Evolutionary conservation across 2,888 invertebrate genomes (phyloP).

Genomic region (Malacosoma neustria): DNA sequence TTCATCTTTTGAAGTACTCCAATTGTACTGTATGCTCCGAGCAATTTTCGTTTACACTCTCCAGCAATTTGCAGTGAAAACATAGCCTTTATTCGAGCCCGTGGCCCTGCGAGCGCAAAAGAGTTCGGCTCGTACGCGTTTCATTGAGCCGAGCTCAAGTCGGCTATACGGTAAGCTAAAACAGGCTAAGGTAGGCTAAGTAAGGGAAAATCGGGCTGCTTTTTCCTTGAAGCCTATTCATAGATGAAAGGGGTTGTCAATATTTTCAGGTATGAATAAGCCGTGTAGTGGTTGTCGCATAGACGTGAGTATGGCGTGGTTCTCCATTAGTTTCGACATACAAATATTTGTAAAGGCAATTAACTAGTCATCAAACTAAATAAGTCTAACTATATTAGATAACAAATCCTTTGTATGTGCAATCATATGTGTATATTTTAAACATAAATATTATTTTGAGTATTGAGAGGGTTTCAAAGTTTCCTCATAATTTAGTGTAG

Average conservation of each 20-base stretch:
- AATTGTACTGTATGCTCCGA: constrained; percentile 1
- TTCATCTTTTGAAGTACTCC: not conserved
- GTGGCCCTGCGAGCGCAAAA: constrained; percentile 35
- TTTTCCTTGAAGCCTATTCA: constrained; percentile 55
- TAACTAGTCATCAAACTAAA: too few species aligned
- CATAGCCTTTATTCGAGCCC: constrained; percentile 21
- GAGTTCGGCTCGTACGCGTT: constrained; percentile 49
- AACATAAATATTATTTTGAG: too few species aligned
- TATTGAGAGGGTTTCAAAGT: too few species aligned
- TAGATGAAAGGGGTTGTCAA: constrained; percentile 64
- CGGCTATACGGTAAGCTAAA: constrained; percentile 21
- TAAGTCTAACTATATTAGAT: too few species aligned
- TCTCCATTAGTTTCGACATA: constrained; percentile 26
- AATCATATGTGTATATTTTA: too few species aligned
- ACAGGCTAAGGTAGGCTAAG: not conserved
- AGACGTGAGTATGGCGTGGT: constrained; percentile 39
- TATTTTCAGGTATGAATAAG: constrained; percentile 67
- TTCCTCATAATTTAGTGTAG: too few species aligned
- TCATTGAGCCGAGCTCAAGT: constrained; percentile 35
- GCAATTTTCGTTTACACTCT: constrained; percentile 28
- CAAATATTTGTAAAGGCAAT: too few species aligned
- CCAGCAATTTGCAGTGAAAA: constrained; percentile 46
- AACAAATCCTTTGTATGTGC: too few species aligned
- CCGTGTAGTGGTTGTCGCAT: constrained; percentile 54
- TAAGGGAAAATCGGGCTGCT: constrained; percentile 60